These are phyloP conservation scores for Vulpes ferrilata DNA, from an alignment of 2,113 vertebrate species.

Conservation along the genomic window DNA sequence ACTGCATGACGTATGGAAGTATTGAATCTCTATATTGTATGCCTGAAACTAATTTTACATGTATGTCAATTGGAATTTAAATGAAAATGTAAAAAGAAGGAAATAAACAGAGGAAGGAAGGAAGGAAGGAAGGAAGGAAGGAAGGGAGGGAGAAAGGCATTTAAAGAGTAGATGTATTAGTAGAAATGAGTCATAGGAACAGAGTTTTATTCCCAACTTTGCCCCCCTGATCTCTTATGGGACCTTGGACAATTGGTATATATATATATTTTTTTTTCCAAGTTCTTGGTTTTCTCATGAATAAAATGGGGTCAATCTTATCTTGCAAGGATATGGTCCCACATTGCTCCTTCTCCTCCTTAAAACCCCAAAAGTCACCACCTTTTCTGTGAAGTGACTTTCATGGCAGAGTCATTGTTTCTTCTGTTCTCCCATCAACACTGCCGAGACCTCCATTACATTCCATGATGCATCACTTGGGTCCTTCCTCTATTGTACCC, in stretches of 20 bases:
- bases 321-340: not conserved
- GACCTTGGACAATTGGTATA: not conserved
- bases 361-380: not conserved
- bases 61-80: not conserved
- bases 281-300: not conserved
- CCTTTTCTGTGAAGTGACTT: not conserved
- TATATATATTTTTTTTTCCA: not conserved
- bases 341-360: not conserved
- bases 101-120: not conserved
- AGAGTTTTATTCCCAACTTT: not conserved
- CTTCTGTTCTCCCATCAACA: not conserved
- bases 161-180: not conserved
- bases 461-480: too few relatives aligned
- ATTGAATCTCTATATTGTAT: not conserved
- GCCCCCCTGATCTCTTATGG: not conserved
- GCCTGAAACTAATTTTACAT: not conserved
- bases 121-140: not conserved
- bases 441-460: not conserved
- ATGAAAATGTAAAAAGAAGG: not conserved
- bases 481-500: not conserved
- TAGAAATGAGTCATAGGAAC: not conserved
- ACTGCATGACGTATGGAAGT: not conserved
- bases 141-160: not conserved
- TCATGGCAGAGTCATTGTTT: not conserved
- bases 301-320: not conserved